These are phyloP conservation scores for Fukomys damarensis DNA, from an alignment of 2,113 vertebrate species.

Conservation along the genomic window DNA sequence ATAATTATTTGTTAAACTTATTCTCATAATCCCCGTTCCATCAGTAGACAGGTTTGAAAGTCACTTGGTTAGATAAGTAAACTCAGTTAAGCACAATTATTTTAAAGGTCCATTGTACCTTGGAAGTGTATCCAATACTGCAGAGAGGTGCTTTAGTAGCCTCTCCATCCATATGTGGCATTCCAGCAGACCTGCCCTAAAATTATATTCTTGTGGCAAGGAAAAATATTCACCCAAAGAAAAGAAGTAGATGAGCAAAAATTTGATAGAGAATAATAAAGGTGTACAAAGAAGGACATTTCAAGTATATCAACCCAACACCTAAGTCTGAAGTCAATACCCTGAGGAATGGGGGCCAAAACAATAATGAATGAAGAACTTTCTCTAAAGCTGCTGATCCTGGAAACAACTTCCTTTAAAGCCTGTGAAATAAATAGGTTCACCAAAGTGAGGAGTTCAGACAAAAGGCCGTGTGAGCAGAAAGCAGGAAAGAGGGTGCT, in stretches of 20 bases:
- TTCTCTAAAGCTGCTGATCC: background rate
- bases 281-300: background rate
- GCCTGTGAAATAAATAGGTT: background rate
- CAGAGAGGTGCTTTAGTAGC: background rate
- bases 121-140: background rate
- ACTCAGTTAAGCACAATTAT: background rate
- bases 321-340: background rate
- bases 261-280: background rate
- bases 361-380: background rate
- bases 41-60: background rate
- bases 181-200: background rate
- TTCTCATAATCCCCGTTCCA: background rate
- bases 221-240: background rate
- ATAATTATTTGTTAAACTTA: background rate
- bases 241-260: background rate
- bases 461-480: background rate
- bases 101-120: background rate
- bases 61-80: background rate
- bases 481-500: background rate
- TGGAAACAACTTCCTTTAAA: background rate
- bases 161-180: background rate
- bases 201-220: background rate
- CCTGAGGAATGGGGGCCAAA: background rate
- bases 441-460: background rate
- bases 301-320: background rate